phyloP scores from a whole-genome alignment of 2,113 vertebrate species.

The Oophaga pumilio region DNA sequence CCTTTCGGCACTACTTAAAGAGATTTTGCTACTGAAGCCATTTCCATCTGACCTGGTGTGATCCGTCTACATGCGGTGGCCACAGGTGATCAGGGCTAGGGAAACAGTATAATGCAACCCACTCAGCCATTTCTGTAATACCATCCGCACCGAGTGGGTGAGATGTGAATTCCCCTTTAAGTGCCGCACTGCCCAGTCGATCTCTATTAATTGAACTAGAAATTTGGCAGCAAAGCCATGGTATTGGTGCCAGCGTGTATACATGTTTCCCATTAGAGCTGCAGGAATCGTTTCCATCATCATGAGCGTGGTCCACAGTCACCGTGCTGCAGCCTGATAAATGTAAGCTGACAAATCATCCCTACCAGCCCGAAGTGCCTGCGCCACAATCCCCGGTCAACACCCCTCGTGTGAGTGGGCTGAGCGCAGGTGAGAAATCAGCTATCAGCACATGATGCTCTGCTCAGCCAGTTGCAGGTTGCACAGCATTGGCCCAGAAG shows the following conservation, averaged over 20 bases:
- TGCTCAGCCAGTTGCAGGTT: background rate
- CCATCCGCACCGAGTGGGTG: too few species aligned
- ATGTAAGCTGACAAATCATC: background rate
- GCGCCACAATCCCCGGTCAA: background rate
- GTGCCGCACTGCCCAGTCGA: background rate
- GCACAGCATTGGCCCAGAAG: background rate
- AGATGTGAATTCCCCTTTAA: background rate
- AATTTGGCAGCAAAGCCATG: background rate
- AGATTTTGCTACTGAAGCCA: too few species aligned
- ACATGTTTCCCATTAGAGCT: background rate
- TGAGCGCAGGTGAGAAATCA: slow-evolving; percentile 30
- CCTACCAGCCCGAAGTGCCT: background rate
- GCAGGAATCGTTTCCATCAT: background rate
- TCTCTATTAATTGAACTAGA: background rate
- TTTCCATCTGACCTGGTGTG: too few species aligned
- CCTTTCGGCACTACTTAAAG: too few species aligned
- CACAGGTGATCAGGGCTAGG: too few species aligned
- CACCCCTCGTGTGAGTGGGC: background rate
- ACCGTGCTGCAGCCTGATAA: background rate
- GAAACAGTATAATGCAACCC: too few species aligned
- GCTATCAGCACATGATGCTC: background rate
- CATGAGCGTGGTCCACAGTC: background rate
- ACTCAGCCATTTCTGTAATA: too few species aligned
- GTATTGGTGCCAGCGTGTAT: background rate
- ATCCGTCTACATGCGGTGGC: too few species aligned